Evolutionary conservation across 2,113 vertebrate genomes (phyloP), one percentile per base, ranked within the genome.

Genomic region (Pangasianodon hypophthalmus): DNA sequence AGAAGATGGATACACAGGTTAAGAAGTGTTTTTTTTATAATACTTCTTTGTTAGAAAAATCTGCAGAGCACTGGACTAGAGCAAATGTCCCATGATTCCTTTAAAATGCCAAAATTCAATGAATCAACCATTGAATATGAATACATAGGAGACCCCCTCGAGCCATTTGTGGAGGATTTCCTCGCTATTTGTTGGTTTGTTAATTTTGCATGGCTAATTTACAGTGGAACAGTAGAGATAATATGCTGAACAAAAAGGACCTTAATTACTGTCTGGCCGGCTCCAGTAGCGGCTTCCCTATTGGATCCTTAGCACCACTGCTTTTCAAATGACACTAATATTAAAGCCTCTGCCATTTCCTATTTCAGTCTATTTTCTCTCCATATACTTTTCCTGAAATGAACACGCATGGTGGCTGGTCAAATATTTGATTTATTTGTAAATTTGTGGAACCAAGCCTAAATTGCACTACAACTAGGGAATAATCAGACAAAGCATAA

Each of bases 191-290:
- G 94, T 95, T 94, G 92, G 88, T 94, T 95, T 95, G 93, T 87
- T 93, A 93, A 93, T 95, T 95, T 95, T 94, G 92, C 94, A 94
- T 92, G 91, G 91, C 91, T 96, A 95, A 96, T 96, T 95, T 96
- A 93, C 93, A 95, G 93, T 94, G 95, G 95, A 95, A 95, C 93
- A 93, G 95, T 92, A 91, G 93, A 95, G 95, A 95, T 96, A 95
- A 96, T 96, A 94, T 94, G 93, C 93, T 88, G 93, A 94, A 96
- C 94, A 96, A 95, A 91, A 95, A 94, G 92, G 90, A 90, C 71
- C 91, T 93, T 96, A 95, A 96, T 96, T 96, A 95, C 93, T 93
- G 89, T 93, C 93, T 93, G 94, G 94, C 92, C 92, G 67, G 93
- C 91, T 93, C 93, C 86, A 92, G 91, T 89, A 94, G 91, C 92